A percentile compares a stretch with the other conserved stretches of the same genome.
Evolutionary conservation across 2,113 vertebrate species (phyloP).

Genomic region (Heteronetta atricapilla): DNA sequence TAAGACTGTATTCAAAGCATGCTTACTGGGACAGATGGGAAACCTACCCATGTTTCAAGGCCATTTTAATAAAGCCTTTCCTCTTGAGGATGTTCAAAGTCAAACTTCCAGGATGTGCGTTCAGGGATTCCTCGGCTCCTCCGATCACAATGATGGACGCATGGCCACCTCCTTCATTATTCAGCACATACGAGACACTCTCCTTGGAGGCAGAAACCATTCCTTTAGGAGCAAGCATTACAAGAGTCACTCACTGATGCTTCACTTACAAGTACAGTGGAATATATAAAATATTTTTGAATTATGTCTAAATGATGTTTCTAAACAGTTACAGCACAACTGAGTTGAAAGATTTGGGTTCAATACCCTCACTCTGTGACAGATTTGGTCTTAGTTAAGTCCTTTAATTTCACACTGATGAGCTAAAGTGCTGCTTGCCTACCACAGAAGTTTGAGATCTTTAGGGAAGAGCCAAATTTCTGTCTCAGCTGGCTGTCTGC

Average conservation of each 20-base stretch:
- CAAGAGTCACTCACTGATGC: background rate
- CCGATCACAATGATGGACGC: slow-evolving; percentile 76
- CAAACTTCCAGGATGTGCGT: slow-evolving; percentile 75
- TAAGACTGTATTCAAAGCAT: background rate
- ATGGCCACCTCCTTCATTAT: slow-evolving; percentile 70
- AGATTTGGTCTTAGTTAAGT: background rate
- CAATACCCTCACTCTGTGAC: background rate
- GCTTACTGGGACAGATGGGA: background rate
- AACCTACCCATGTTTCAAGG: slow-evolving; percentile 78
- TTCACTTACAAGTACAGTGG: background rate
- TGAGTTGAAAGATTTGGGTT: background rate
- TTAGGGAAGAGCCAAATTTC: background rate
- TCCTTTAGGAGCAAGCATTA: slow-evolving; percentile 67
- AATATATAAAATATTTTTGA: background rate
- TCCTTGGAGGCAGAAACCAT: slow-evolving; percentile 76
- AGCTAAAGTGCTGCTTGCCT: background rate
- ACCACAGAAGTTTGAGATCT: background rate
- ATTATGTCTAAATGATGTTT: background rate
- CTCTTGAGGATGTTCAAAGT: slow-evolving; percentile 71
- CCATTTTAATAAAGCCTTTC: slow-evolving; percentile 82
- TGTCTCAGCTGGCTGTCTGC: background rate
- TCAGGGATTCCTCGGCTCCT: slow-evolving; percentile 77
- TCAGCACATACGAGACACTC: slow-evolving; percentile 74
- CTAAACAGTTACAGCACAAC: background rate
- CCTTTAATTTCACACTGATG: background rate